Conservation (phyloP, 2,888 invertebrate species). For the Ectropis crepuscularia region DNA sequence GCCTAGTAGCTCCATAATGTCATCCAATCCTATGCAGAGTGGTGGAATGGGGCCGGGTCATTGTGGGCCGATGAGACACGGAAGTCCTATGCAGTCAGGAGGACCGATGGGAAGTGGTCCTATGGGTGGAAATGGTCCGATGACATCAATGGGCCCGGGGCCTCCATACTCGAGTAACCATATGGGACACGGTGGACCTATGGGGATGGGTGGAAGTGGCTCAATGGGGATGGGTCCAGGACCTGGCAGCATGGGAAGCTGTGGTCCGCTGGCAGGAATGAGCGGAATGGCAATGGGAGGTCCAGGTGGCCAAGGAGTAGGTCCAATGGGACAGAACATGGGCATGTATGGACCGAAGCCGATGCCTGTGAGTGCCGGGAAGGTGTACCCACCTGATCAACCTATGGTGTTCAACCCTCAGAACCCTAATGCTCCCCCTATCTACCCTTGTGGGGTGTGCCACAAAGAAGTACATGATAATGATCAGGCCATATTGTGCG, state of each 20-base stretch:
- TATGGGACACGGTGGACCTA: constrained; percentile 81
- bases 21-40: constrained; percentile 80
- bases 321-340: constrained; percentile 86
- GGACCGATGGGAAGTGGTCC: constrained; percentile 82
- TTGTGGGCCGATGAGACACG: constrained; percentile 83
- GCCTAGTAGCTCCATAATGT: constrained; percentile 83
- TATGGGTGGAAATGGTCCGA: constrained; percentile 81
- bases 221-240: constrained; percentile 80
- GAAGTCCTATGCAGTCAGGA: constrained; percentile 83
- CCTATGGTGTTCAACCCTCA: constrained; percentile 99
- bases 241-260: constrained; percentile 79
- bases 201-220: constrained; percentile 79
- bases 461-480: constrained; percentile 99
- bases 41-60: constrained; percentile 81
- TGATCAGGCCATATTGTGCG: constrained; percentile 98
- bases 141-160: constrained; percentile 79
- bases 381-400: constrained; percentile 97
- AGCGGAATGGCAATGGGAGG: constrained; percentile 83
- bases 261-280: constrained; percentile 81
- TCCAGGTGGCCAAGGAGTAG: constrained; percentile 81
- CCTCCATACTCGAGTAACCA: constrained; percentile 80
- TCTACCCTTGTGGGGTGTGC: constrained; percentile 98
- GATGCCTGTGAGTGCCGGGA: constrained; percentile 95
- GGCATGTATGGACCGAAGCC: constrained; percentile 92
- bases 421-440: constrained; percentile 99